Percentiles rank a stretch among this genome's conserved stretches.
phyloP scores from a whole-genome alignment of 2,888 invertebrate genomes.

The Xestia c-nigrum region DNA sequence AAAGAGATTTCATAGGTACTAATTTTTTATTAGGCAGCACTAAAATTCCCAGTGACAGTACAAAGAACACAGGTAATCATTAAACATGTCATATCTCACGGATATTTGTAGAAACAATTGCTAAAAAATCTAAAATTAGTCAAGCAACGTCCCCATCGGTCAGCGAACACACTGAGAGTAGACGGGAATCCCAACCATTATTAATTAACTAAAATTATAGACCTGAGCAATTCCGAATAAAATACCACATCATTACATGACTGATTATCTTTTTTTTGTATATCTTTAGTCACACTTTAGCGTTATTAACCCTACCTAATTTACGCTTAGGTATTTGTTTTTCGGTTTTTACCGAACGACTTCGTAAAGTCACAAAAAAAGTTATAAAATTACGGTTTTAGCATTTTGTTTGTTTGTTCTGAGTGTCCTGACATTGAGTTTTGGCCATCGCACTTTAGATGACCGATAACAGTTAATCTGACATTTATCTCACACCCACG shows the following conservation, averaged over 20 bases:
- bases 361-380: constrained; percentile 2
- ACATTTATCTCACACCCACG: constrained; percentile 19
- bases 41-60: not conserved
- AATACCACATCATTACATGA: constrained; percentile 55
- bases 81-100: constrained; percentile 9
- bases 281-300: constrained; percentile 36
- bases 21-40: not conserved
- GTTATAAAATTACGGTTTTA: not conserved
- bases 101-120: constrained; percentile 1
- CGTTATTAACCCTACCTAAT: constrained; percentile 42
- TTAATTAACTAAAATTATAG: constrained; percentile 62
- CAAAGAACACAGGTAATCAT: constrained; percentile 17
- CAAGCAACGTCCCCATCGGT: constrained; percentile 32
- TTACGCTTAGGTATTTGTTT: constrained; percentile 19
- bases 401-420: constrained; percentile 24
- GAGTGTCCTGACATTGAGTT: constrained; percentile 17
- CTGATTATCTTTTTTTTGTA: constrained; percentile 53
- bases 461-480: constrained; percentile 27
- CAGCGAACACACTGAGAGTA: constrained; percentile 33
- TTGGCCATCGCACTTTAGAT: constrained; percentile 1
- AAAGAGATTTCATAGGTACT: not conserved
- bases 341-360: constrained; percentile 19
- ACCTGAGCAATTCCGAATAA: constrained; percentile 51
- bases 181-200: constrained; percentile 57
- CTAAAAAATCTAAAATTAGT: constrained; percentile 31